phyloP scores from a whole-genome alignment of 2,888 invertebrate genomes.

The Nasonia oneida region DNA sequence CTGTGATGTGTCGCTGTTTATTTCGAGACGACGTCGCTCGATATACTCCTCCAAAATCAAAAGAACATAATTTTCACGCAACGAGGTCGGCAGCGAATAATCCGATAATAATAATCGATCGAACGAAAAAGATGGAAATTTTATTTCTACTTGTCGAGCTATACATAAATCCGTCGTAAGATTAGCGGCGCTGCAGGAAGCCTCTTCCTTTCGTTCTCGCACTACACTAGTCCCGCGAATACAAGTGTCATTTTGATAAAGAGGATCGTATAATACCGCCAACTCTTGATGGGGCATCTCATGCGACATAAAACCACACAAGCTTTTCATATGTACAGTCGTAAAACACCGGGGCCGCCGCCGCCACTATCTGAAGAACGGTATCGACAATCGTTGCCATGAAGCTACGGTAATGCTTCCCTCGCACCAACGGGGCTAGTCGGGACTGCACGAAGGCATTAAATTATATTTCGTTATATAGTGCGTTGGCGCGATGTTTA shows the following conservation, averaged over 20 bases:
- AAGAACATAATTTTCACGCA: no score
- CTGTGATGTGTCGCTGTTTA: no score
- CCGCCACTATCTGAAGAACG: not conserved
- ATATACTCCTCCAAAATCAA: no score
- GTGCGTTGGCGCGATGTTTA: not conserved
- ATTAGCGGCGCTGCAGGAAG: not conserved
- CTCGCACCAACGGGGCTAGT: no score
- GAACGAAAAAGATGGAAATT: not conserved
- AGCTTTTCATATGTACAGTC: constrained; percentile 4
- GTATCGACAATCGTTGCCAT: not conserved
- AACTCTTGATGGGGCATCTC: constrained; percentile 28
- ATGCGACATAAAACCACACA: constrained; percentile 5
- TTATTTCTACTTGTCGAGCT: not conserved
- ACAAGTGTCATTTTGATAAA: constrained; percentile 41
- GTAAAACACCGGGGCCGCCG: not conserved
- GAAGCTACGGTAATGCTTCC: not conserved
- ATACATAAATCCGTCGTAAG: not conserved
- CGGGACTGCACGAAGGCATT: not conserved
- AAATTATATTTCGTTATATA: not conserved
- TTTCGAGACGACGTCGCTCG: no score
- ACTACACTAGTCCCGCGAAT: not conserved
- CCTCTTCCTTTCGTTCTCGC: not conserved
- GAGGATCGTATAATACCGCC: constrained; percentile 26
- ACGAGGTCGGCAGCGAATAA: not conserved
- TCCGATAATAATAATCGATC: not conserved